Conservation (phyloP, 2,888 invertebrate genomes). For the Heliothis peltigera region DNA sequence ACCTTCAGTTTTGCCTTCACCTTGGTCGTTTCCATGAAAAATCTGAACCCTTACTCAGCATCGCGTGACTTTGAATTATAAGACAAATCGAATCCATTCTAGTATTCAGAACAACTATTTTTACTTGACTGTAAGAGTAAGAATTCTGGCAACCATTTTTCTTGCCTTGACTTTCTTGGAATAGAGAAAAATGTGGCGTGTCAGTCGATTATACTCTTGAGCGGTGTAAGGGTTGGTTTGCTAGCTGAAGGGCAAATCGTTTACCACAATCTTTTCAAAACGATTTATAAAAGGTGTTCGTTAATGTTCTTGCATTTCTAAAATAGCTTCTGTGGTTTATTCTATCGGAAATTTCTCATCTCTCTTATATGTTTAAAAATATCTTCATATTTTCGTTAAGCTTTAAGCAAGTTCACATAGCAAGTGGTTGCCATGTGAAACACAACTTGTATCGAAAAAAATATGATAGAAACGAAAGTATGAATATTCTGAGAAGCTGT, state of each 20-base stretch:
- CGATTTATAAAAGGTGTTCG: conserved; percentile 24
- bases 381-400: too few relatives aligned
- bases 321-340: background rate
- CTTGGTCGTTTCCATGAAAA: conserved; percentile 58
- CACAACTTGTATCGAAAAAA: too few relatives aligned
- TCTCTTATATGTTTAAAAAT: too few relatives aligned
- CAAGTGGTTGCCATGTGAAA: too few relatives aligned
- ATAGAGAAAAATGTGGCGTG: conserved; percentile 43
- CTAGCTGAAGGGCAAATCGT: conserved; percentile 29
- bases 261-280: conserved; percentile 25
- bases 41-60: conserved; percentile 47
- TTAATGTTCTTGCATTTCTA: conserved; percentile 2
- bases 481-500: background rate
- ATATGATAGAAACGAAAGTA: background rate
- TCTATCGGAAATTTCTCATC: too few relatives aligned
- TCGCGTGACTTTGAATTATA: conserved; percentile 63
- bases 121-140: conserved; percentile 38
- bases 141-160: conserved; percentile 35
- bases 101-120: conserved; percentile 39
- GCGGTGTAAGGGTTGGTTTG: conserved; percentile 32
- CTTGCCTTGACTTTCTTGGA: conserved; percentile 27
- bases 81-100: conserved; percentile 46
- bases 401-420: too few relatives aligned
- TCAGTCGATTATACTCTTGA: conserved; percentile 38
- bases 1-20: conserved; percentile 47